Percentiles rank a stretch among this genome's conserved stretches.
These are phyloP conservation scores for Aphaenogaster rudis DNA, from an alignment of 1,140 invertebrate species.

Conservation along the genomic window DNA sequence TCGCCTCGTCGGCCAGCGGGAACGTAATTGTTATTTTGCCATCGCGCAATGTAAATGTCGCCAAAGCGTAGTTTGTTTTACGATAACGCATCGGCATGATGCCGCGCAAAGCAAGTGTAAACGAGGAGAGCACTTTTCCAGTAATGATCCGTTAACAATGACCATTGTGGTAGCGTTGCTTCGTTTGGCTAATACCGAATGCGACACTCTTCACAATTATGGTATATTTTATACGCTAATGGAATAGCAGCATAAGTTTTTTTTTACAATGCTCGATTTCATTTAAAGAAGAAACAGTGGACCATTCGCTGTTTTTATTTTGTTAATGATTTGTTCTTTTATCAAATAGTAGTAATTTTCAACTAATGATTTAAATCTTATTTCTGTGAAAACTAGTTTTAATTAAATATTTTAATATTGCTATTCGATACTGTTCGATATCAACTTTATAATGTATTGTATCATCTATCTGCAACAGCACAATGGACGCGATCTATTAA, in stretches of 20 bases:
- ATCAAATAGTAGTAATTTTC: slow-evolving; percentile 10
- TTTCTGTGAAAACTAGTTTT: not conserved
- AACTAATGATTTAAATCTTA: not conserved
- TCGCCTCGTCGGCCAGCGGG: slow-evolving; percentile 50
- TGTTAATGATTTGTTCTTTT: not conserved
- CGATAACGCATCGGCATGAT: slow-evolving; percentile 61
- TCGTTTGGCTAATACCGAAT: slow-evolving; percentile 49
- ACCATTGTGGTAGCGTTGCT: slow-evolving; percentile 41
- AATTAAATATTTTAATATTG: slow-evolving; percentile 11
- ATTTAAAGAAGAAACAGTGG: not conserved
- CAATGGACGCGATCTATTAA: slow-evolving; percentile 23
- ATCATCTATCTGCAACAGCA: not conserved
- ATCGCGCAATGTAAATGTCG: slow-evolving; percentile 63
- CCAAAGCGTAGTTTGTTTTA: slow-evolving; percentile 64
- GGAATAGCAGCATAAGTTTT: slow-evolving; percentile 12
- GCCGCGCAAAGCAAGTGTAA: slow-evolving; percentile 60
- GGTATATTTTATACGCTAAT: slow-evolving; percentile 43
- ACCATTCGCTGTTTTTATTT: not conserved
- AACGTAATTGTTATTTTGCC: slow-evolving; percentile 64
- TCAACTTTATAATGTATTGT: not conserved
- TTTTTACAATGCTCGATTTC: slow-evolving; percentile 1
- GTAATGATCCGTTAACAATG: slow-evolving; percentile 62
- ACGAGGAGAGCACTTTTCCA: slow-evolving; percentile 62
- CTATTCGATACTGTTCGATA: not conserved
- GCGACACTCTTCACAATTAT: slow-evolving; percentile 49